phyloP scores from a whole-genome alignment of 2,113 vertebrate genomes.

The Lophius piscatorius region DNA sequence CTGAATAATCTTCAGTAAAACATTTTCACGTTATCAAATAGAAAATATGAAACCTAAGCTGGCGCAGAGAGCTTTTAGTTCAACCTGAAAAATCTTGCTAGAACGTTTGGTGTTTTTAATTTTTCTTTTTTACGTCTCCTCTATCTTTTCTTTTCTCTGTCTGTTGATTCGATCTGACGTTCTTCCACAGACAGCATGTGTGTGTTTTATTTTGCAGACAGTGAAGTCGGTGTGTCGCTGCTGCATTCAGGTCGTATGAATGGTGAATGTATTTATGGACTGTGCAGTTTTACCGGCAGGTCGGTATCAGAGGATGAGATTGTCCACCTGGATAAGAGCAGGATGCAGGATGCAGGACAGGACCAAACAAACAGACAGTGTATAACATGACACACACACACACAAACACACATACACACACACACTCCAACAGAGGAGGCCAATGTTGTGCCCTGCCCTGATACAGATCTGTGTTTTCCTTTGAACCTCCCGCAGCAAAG shows the following conservation, averaged over 20 bases:
- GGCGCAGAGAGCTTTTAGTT: background rate
- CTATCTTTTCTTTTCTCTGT: background rate
- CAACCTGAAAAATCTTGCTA: background rate
- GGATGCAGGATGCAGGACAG: slow-evolving; percentile 40
- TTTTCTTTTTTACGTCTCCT: background rate
- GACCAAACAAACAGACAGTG: slow-evolving; percentile 23
- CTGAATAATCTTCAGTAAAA: background rate
- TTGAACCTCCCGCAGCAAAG: slow-evolving; percentile 27
- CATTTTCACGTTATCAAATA: background rate
- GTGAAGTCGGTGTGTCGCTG: background rate
- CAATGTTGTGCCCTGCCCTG: slow-evolving; percentile 42
- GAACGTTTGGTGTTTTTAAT: too few relatives aligned
- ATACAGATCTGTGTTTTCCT: slow-evolving; percentile 54
- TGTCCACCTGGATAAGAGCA: slow-evolving; percentile 27
- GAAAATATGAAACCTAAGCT: background rate
- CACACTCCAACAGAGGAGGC: background rate
- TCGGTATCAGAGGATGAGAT: slow-evolving; percentile 28
- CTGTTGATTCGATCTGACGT: background rate
- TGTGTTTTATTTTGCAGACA: background rate
- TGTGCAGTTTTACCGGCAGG: slow-evolving; percentile 15
- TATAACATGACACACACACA: background rate
- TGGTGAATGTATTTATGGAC: slow-evolving; percentile 47
- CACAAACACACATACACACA: too few relatives aligned
- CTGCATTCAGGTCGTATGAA: slow-evolving; percentile 27
- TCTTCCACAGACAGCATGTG: background rate